A percentile compares a stretch with the other conserved stretches of the same genome.
Conservation (phyloP, 2,888 invertebrate species). For the Panopea generosa region DNA sequence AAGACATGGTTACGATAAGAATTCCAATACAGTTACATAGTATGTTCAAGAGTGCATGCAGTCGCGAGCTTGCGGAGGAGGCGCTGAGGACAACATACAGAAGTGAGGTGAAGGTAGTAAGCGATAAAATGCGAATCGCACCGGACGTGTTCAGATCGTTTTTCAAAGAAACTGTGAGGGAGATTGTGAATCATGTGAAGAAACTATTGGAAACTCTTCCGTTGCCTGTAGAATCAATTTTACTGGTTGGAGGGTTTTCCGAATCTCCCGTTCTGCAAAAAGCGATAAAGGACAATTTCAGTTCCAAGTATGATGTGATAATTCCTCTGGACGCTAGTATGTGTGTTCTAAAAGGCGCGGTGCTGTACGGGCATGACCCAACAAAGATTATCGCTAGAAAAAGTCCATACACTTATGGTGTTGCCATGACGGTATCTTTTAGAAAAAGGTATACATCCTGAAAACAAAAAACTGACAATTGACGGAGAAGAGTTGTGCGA, state of each 20-base stretch:
- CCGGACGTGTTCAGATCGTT: not conserved
- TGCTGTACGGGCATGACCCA: conserved; percentile 30
- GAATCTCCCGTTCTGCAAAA: conserved; percentile 36
- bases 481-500: conserved; percentile 13
- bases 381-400: conserved; percentile 16
- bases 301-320: conserved; percentile 6
- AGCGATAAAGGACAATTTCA: conserved; percentile 18
- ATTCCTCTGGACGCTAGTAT: conserved; percentile 27
- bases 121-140: conserved; percentile 31
- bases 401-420: conserved; percentile 27
- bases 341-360: conserved; percentile 40
- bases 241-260: conserved; percentile 41
- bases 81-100: not conserved
- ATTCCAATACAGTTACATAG: conserved; percentile 10
- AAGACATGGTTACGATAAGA: conserved; percentile 6
- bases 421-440: conserved; percentile 9
- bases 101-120: not conserved
- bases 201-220: conserved; percentile 8
- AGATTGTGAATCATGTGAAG: conserved; percentile 19
- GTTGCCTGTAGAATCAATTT: conserved; percentile 5
- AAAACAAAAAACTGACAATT: not conserved
- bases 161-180: conserved; percentile 9
- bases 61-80: not conserved
- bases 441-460: conserved; percentile 5
- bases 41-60: not conserved